Base-by-base conservation (phyloP, 2,797 vertebrate species). In the Acipenser transmontanus region DNA sequence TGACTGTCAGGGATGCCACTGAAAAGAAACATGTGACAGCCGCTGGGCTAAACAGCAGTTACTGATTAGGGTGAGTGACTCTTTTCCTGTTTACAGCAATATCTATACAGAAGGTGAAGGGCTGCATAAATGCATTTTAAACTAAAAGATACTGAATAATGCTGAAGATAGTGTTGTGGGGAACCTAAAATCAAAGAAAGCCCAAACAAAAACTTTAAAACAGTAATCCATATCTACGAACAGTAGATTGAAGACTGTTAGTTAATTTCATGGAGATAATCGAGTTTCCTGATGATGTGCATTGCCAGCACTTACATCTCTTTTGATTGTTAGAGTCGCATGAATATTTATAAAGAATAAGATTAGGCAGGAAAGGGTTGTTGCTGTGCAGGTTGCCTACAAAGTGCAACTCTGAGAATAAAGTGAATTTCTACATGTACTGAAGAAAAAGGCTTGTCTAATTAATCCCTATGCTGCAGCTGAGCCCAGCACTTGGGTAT, bases 311-410 rank as follows among this genome's bases (percentile, higher is more conserved):
- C n/a, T 66, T 66, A 49, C 10, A 57, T 59, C 34, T 56, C 13
- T 66, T 34, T 14, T 59, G 64, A 56, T 56, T 66, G 34, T 57
- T 66, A 5, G 17, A 66, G 52, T 70, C 62, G 20, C 64, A 64
- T 63, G 66, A 68, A 61, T 67, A 68, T 68, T 48, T 49, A 59
- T 59, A 67, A 52, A 3, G 51, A 64, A 67, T 69, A 50, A 59
- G 64, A 68, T 59, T 57, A 61, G 20, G 8, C n/a, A 10, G 57
- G 61, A 50, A 47, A 50, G 50, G 68, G 50, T 34, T 56, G 49
- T 50, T 62, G 50, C 61, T 47, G 59, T 49, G 8, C 61, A 66
- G 62, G 69, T 73, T 68, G 48, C 9, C 66, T 17, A 14, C 6
- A 48, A 7, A 69, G 10, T 60, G 51, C 54, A 63, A 50, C 62